Conservation (phyloP, 2,888 invertebrate genomes). For the Papilio gigon region DNA sequence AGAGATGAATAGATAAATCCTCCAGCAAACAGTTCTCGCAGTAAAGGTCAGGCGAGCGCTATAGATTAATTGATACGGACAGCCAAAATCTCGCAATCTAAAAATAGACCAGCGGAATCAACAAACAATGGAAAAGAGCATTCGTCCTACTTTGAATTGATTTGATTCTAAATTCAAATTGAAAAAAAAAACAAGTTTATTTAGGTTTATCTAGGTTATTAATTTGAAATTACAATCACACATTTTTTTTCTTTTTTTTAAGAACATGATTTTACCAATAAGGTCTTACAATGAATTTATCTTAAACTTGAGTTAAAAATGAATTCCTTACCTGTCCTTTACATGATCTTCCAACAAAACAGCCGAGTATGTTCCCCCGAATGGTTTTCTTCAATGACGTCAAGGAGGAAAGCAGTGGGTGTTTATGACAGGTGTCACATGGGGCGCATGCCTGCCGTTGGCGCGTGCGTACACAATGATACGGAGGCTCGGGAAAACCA, state of each 20-base stretch:
- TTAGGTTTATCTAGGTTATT: too few species aligned
- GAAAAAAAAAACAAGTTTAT: not conserved
- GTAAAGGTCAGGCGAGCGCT: constrained; percentile 55
- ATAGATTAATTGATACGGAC: constrained; percentile 49
- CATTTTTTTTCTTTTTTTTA: constrained; percentile 1
- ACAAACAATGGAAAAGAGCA: constrained; percentile 33
- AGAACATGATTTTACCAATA: not conserved
- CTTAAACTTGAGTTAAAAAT: not conserved
- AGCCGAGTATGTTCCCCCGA: constrained; percentile 48
- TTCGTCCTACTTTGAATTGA: not conserved
- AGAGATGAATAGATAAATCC: constrained; percentile 41
- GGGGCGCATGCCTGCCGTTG: constrained; percentile 55
- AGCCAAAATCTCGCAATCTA: constrained; percentile 45
- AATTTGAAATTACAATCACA: not conserved
- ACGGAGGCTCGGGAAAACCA: constrained; percentile 40
- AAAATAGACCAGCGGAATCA: constrained; percentile 39
- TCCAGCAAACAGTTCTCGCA: constrained; percentile 47
- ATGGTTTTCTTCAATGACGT: constrained; percentile 62
- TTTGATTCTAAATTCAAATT: constrained; percentile 14
- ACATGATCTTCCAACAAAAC: constrained; percentile 58
- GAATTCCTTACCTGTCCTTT: constrained; percentile 56
- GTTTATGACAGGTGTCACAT: constrained; percentile 71
- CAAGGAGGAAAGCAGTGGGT: constrained; percentile 59
- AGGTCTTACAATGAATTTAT: not conserved
- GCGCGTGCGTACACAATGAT: constrained; percentile 60